A percentile compares a stretch with the other conserved stretches of the same genome.
Evolutionary conservation across 2,797 vertebrate species (phyloP).

Genomic region (Sorex maritimensis): DNA sequence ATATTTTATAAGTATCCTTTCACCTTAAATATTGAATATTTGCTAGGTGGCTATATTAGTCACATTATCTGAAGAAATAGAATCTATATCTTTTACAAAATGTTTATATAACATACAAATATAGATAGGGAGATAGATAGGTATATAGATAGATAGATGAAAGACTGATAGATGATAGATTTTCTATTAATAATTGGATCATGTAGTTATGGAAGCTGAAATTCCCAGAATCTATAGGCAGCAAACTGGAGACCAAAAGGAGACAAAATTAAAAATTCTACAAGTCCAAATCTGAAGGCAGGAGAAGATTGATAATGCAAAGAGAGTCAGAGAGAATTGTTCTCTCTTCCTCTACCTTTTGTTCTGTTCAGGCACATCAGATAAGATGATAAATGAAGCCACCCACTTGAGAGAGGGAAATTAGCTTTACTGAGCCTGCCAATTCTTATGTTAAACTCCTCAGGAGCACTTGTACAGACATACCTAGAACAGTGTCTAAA

Average conservation of each 20-base stretch:
- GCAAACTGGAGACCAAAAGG: not conserved
- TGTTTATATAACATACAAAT: constrained; percentile 10
- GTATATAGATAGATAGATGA: not conserved
- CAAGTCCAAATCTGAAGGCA: not conserved
- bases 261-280: not conserved
- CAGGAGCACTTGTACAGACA: not conserved
- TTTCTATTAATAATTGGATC: constrained; percentile 54
- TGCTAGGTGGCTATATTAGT: not conserved
- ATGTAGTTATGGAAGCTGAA: not conserved
- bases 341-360: not conserved
- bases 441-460: constrained; percentile 48
- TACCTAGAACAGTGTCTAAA: constrained; percentile 13
- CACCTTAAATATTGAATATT: constrained; percentile 33
- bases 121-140: too few relatives aligned
- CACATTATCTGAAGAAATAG: constrained; percentile 24
- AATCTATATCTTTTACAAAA: constrained; percentile 54
- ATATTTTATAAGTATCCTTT: constrained; percentile 37
- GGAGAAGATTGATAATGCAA: constrained; percentile 2
- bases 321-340: not conserved
- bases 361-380: not conserved
- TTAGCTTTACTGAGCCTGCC: constrained; percentile 2
- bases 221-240: not conserved
- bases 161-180: not conserved
- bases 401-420: not conserved
- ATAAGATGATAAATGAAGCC: not conserved